Base-by-base conservation (phyloP, 2,113 vertebrate species). In the Puffinus mauretanicus region DNA sequence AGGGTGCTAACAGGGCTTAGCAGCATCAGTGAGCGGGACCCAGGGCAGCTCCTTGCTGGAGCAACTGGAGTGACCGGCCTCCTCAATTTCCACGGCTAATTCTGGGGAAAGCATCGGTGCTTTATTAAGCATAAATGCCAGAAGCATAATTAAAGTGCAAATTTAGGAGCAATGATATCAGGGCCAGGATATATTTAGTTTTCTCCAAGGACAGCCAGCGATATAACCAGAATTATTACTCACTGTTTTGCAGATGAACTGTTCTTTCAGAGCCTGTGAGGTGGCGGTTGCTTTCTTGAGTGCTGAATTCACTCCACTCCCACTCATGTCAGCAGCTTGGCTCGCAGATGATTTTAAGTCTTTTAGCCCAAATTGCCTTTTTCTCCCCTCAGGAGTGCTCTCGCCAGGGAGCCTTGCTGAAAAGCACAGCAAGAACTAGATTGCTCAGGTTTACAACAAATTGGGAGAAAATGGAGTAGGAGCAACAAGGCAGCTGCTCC, bases 211-310 rank as follows among this genome's bases (percentile, higher is more conserved):
- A 93, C 22, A 91, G 44, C 6, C 70, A 80, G 76, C 82, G 94
- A 86, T 55, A 78, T 75, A 96, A 77, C 29, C 67, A 75, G 60
- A 91, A 84, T 86, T 92, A 86, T 94, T 95, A 86, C 47, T 94
- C 67, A 83, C 26, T 30, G 46, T 76, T 95, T 79, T 2, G 2
- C 75, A 84, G 78, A 46, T 13, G 52, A 95, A 40, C 76, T 76
- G 54, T 77, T 95, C 46, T 54, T 75, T 69, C 69, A 58, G 72
- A 86, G 30, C 25, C 65, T 95, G 38, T 0, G 1, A 38, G 72
- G 91, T 75, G 22, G 55, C 5, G 16, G 72, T 55, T 94, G 47
- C 89, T 91, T 96, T 91, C 88, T 51, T 38, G 72, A 84, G 72
- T 64, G 72, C 52, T 86, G 80, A 95, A 81, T 75, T 91, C 81